Base-by-base conservation (phyloP, 2,797 vertebrate species). In the Lophotriccus pileatus region DNA sequence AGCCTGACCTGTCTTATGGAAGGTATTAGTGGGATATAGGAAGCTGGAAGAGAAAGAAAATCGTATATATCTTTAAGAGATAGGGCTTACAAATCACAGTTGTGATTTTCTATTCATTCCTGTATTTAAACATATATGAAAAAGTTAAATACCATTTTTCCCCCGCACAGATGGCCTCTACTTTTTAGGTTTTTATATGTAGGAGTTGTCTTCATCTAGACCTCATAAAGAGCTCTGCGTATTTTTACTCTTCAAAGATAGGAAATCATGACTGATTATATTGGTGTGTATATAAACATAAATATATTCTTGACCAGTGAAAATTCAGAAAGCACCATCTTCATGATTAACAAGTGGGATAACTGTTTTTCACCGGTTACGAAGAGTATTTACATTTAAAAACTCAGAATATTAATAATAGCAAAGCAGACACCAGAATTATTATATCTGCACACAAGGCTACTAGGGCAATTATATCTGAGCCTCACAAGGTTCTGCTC, bases 81-180 rank as follows among this genome's bases (percentile, higher is more conserved):
- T 12, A 30, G 28, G 52, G 37, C 52, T 94, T 70, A 80, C 7
- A 47, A 85, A 87, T 64, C 6, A 0, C 28, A 77, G 68, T 7
- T 75, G 32, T 53, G 76, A 76, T 86, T 84, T 93, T 88, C 50
- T 47, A 25, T 39, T 86, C 56, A 36, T 41, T 82, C 37, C 79
- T 92, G 41, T 76, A 87, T 80, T 93, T 77, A 91, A 89, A 85
- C 11, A 36, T 13, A 24, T 4, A 86, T 7, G 47, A 69, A 79
- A 92, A 93, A 66, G n/a, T 87, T 83, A 72, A 94, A 90, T 92
- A 89, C 15, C 30, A 2, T 55, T 92, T 80, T 53, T 59, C 34
- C 67, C 52, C 36, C 87, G 84, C 82, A 91, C 79, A 94, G 89
- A 95, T 95, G 87, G 92, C 76, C 79, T 96, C 85, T 67, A 60